Percentiles rank a stretch among this genome's conserved stretches.
These are phyloP conservation scores for Fragum fragum DNA, from an alignment of 2,888 invertebrate species.

Conservation along the genomic window DNA sequence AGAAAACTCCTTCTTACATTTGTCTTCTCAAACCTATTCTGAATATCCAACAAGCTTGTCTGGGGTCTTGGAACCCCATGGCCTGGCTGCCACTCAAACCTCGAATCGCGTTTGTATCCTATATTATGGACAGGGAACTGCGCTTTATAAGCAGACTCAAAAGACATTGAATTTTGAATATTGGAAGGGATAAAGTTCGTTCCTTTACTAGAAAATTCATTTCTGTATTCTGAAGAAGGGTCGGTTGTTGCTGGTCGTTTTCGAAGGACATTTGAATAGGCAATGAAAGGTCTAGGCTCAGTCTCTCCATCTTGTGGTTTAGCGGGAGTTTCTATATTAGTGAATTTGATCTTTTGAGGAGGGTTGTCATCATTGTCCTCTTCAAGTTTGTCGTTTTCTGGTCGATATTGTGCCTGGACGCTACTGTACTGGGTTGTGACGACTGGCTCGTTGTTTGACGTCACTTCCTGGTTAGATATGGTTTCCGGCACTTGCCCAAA, in stretches of 20 bases:
- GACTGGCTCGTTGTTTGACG: conserved; percentile 28
- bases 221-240: conserved; percentile 72
- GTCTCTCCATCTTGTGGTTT: neutral
- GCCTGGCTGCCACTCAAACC: conserved; percentile 82
- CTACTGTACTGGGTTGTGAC: conserved; percentile 77
- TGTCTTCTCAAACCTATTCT: conserved; percentile 83
- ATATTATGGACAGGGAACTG: conserved; percentile 77
- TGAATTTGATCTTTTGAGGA: conserved; percentile 40
- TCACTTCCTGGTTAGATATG: neutral
- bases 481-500: neutral
- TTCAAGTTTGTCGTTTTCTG: conserved; percentile 51
- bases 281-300: conserved; percentile 29
- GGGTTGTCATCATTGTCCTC: conserved; percentile 5
- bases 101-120: conserved; percentile 76
- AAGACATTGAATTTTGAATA: conserved; percentile 65
- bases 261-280: conserved; percentile 41
- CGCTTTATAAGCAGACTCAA: conserved; percentile 73
- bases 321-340: conserved; percentile 42
- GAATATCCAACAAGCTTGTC: conserved; percentile 78
- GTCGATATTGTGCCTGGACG: conserved; percentile 75
- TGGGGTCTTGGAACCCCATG: conserved; percentile 81
- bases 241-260: conserved; percentile 67
- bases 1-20: conserved; percentile 79
- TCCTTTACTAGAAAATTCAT: conserved; percentile 76
- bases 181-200: conserved; percentile 78